Evolutionary conservation across 1,140 invertebrate genomes (phyloP), one percentile per base, ranked within the genome.

Genomic region (Aphis gossypii): DNA sequence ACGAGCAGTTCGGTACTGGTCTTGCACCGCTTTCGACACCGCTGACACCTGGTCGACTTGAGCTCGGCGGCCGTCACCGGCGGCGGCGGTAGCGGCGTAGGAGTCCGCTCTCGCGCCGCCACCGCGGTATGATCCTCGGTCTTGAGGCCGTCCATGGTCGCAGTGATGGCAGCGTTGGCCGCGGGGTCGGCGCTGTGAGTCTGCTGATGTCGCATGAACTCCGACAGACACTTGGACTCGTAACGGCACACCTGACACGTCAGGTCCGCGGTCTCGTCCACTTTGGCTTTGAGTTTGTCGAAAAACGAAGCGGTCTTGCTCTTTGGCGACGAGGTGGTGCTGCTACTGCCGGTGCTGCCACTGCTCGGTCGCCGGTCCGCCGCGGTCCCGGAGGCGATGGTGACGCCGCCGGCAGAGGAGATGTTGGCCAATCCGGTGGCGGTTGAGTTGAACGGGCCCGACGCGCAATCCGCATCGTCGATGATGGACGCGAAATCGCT

Each of bases 21-120:
- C 95, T 98, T 98, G 95, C 98, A 98, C 94, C 97, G 96, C 94
- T 97, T 97, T 93, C 97, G 96, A 95, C 98, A 98, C 94, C 97
- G 97, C 95, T 98, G 97, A 95, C 98, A 98, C 89, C 98, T 9
- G 48, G 92, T 93, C 48, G 94, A 93, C 20, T 93, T 95, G 38
- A 95, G 96, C 56, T 95, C 95, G 90, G 95, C 95, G 23, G 95
- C 94, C 44, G 94, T 94, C 46, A 93, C 92, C 76, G 94, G 95
- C 94, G 94, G 30, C 48, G 95, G 95, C 38, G 94, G 30, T 48
- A 95, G 95, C 38, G 48, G 41, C 20, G 51, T 30, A 60, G 95
- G 96, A 95, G 60, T n/a, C 30, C 30, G 60, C n/a, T 76, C 60
- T n/a, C 1, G 96, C 41, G 94, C 82, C 46, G 94, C 18, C 46